Base-by-base conservation (phyloP, 2,797 vertebrate species). In the Melanotaenia nigrans region DNA sequence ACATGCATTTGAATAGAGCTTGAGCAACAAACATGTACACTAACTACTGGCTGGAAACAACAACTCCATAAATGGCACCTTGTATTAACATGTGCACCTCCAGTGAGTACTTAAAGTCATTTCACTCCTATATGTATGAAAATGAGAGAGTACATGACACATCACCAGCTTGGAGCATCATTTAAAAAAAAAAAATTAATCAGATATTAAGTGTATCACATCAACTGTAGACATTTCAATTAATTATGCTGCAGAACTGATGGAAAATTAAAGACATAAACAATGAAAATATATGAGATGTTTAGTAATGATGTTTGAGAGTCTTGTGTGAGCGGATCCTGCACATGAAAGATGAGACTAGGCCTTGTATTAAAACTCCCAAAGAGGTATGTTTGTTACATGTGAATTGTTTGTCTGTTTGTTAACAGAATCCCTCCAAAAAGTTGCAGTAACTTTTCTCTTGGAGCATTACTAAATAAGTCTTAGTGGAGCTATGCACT, bases 11-110 rank as follows among this genome's bases (percentile, higher is more conserved):
- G 13, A 14, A 54, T 24, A 9, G 12, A 54, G 10, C 4, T 13
- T 13, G 12, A 54, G 13, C 5, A 54, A 16, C 9, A 49, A 76
- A 65, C 65, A 55, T 79, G 82, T 45, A 2, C 32, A n/a, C 30
- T 22, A 22, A 2, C 51, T 40, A n/a, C 36, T 42, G 4, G 7
- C 3, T 42, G 25, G 36, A 22, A 56, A 53, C 7, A 40, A 25
- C 25, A 53, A 25, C 22, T 10, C 12, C 51, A 53, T 53, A 13
- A 53, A 24, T 24, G 51, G 11, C 51, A 4, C 25, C 5, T 54
- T 12, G 51, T 3, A 1, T 53, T 53, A 25, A 24, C 3, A 24
- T 54, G 13, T 22, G n/a, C 47, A 51, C 24, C 47, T 51, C 6
- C 8, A 49, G n/a, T 47, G 18, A 47, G 5, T 7, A 10, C 8